Evolutionary conservation across 2,113 vertebrate genomes (phyloP).

Genomic region (Lutjanus erythropterus): DNA sequence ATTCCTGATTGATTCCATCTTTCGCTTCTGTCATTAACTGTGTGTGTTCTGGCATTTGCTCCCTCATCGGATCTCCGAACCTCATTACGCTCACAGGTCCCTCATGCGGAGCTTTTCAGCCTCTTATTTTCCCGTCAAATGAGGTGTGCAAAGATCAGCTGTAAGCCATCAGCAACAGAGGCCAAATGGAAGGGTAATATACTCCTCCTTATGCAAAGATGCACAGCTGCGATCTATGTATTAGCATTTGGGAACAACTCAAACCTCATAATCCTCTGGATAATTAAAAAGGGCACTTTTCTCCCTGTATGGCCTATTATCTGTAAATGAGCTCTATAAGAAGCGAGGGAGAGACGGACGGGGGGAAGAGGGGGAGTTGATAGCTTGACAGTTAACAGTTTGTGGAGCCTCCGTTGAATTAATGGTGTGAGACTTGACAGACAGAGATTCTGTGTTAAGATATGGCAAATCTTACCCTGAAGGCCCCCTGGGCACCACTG

Average conservation of each 20-base stretch:
- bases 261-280: conserved; percentile 71
- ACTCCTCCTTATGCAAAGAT: conserved; percentile 70
- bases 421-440: conserved; percentile 70
- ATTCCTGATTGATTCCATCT: conserved; percentile 43
- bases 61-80: conserved; percentile 50
- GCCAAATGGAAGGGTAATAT: conserved; percentile 71
- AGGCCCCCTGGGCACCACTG: conserved; percentile 50
- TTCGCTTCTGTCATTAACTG: conserved; percentile 42
- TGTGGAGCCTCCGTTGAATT: conserved; percentile 53
- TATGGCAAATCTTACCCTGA: conserved; percentile 49
- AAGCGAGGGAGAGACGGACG: conserved; percentile 32
- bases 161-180: conserved; percentile 69
- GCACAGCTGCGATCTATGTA: conserved; percentile 67
- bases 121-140: conserved; percentile 72
- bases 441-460: conserved; percentile 63
- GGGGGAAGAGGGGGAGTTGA: conserved; percentile 14
- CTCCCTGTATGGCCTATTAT: conserved; percentile 58
- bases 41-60: conserved; percentile 58
- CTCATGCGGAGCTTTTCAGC: conserved; percentile 38
- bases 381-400: conserved; percentile 70
- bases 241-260: conserved; percentile 72
- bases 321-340: conserved; percentile 55
- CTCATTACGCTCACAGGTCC: conserved; percentile 54
- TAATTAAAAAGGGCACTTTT: conserved; percentile 75
- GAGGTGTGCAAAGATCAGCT: conserved; percentile 78